Percentiles rank a stretch among this genome's conserved stretches.
phyloP scores from a whole-genome alignment of 2,888 invertebrate species.

The Heteromurus nitidus region DNA sequence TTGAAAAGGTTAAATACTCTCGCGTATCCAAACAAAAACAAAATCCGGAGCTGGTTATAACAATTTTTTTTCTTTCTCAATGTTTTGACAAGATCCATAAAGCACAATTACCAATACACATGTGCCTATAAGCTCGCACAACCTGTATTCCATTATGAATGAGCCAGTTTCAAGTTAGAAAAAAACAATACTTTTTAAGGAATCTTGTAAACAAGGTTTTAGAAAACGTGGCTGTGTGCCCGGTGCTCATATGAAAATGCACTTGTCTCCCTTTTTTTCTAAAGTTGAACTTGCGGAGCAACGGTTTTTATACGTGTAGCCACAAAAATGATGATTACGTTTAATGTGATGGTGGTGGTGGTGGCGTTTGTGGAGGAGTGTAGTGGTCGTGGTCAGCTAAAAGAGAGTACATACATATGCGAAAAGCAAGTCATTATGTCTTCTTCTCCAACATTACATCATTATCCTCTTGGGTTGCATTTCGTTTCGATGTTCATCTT shows the following conservation, averaged over 20 bases:
- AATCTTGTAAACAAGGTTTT: neutral
- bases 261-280: too few species aligned
- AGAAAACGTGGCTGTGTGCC: neutral
- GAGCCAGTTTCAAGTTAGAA: too few species aligned
- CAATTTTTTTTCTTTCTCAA: slow-evolving; percentile 4
- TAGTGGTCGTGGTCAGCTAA: neutral
- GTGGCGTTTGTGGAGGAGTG: slow-evolving; percentile 23
- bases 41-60: too few species aligned
- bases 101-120: too few species aligned
- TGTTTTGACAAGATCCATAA: too few species aligned
- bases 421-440: neutral
- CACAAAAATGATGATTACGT: neutral
- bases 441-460: neutral
- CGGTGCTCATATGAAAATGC: too few species aligned
- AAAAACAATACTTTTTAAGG: neutral
- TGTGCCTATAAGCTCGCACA: too few species aligned
- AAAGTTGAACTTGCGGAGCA: neutral
- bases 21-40: too few species aligned
- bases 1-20: too few species aligned
- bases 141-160: too few species aligned
- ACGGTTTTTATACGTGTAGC: neutral
- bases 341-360: neutral
- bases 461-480: neutral
- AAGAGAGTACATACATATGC: too few species aligned
- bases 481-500: neutral